Conservation (phyloP, 1,140 invertebrate genomes). For the Tigriopus japonicus region DNA sequence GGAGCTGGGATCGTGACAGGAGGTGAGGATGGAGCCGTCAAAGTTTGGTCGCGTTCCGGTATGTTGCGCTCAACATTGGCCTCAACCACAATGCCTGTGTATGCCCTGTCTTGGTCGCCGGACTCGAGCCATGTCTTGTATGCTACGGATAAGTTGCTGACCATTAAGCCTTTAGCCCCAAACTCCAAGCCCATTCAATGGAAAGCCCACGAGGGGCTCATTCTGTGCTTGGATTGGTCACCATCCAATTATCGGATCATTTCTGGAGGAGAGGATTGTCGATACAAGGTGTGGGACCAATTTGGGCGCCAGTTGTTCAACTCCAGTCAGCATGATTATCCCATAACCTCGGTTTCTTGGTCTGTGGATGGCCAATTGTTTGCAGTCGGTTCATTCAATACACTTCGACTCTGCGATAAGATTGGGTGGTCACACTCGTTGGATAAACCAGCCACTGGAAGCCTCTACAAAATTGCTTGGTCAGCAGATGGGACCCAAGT, state of each 20-base stretch:
- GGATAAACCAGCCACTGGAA: slow-evolving; percentile 62
- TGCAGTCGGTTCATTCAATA: slow-evolving; percentile 80
- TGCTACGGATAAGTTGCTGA: slow-evolving; percentile 55
- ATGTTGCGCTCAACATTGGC: slow-evolving; percentile 79
- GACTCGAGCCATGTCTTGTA: slow-evolving; percentile 65
- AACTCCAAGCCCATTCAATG: slow-evolving; percentile 56
- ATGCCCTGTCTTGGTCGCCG: slow-evolving; percentile 67
- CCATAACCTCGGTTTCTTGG: slow-evolving; percentile 77
- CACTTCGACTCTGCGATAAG: slow-evolving; percentile 74
- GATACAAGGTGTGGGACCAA: slow-evolving; percentile 86
- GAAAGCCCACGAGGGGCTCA: slow-evolving; percentile 69
- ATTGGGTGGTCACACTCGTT: slow-evolving; percentile 90
- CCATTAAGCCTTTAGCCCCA: slow-evolving; percentile 74
- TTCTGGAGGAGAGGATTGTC: slow-evolving; percentile 86
- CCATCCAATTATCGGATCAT: slow-evolving; percentile 64
- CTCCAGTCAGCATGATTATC: slow-evolving; percentile 62
- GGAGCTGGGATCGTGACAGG: slow-evolving; percentile 73
- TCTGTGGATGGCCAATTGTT: slow-evolving; percentile 74
- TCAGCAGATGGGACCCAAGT: slow-evolving; percentile 88
- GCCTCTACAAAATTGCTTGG: slow-evolving; percentile 73
- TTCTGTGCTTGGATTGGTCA: slow-evolving; percentile 75
- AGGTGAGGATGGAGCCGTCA: slow-evolving; percentile 87
- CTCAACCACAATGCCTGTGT: slow-evolving; percentile 53
- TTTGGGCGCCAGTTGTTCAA: slow-evolving; percentile 67
- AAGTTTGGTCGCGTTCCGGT: slow-evolving; percentile 89